Evolutionary conservation across 2,113 vertebrate species (phyloP), one percentile per base, ranked within the genome.

Genomic region (Chionomys nivalis): DNA sequence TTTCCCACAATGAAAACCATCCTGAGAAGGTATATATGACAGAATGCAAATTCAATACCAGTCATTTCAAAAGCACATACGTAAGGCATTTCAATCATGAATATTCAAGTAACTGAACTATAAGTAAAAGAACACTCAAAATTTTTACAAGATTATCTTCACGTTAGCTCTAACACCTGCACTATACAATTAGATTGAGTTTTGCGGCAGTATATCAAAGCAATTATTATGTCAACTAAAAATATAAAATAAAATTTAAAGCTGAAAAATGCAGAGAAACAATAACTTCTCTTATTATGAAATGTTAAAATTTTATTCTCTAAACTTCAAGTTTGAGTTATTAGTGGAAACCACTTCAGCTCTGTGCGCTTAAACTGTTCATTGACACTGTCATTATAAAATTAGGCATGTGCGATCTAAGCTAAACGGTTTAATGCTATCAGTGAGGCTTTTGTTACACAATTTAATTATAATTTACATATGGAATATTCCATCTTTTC

Each of bases 391-490:
- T 47, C 23, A 68, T 79, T 58, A 86, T 13, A 23, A 78, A 72
- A 73, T 47, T 52, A 23, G 66, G 26, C 63, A 78, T 31, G 44
- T 65, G 75, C 2, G 47, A n/a, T 61, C 24, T 73, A 44, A 87
- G 52, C 76, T 82, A 88, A 94, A 72, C 81, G 33, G 63, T 17
- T 87, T 91, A 78, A 26, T 82, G 12, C 49, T 86, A 81, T 68
- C 42, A 33, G 12, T 42, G 77, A 93, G 42, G 16, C 77, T 91
- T 52, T 92, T 42, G 24, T 33, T 68, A 73, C 66, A 79, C 0
- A 42, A 52, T 78, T 92, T 93, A 94, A 93, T 92, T 96, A 85
- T 24, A 88, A 87, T 49, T 36, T 76, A 44, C 52, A 70, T 86
- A 39, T 31, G 91, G 16, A 93, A 79, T 90, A 72, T 52, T 12